phyloP scores from a whole-genome alignment of 2,888 invertebrate species.

The Exephanes ischioxanthus region DNA sequence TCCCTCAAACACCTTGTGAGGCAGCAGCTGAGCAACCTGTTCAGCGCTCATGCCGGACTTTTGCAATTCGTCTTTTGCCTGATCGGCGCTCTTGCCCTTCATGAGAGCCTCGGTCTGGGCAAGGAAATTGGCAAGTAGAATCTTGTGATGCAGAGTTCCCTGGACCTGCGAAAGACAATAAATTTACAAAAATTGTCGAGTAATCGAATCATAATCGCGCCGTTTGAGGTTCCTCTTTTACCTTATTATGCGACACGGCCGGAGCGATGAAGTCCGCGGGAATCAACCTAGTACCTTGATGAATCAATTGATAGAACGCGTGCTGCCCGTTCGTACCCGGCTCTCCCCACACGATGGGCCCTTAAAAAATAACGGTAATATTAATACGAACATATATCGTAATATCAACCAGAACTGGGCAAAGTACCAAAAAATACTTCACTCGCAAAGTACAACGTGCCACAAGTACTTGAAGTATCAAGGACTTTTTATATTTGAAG shows the following conservation, averaged over 20 bases:
- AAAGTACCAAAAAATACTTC: too few relatives aligned
- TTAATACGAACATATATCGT: background rate
- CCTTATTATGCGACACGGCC: constrained; percentile 93
- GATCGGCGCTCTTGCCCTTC: constrained; percentile 89
- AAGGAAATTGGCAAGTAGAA: constrained; percentile 97
- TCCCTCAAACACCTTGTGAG: constrained; percentile 98
- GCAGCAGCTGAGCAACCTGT: constrained; percentile 92
- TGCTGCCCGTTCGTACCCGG: constrained; percentile 99
- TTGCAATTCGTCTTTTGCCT: constrained; percentile 93
- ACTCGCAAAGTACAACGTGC: too few relatives aligned
- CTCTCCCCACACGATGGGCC: constrained; percentile 93
- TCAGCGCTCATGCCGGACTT: constrained; percentile 91
- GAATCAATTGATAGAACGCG: constrained; percentile 99
- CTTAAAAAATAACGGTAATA: constrained; percentile 68
- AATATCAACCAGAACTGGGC: background rate
- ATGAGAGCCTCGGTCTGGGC: constrained; percentile 99
- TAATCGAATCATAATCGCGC: background rate
- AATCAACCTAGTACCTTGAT: constrained; percentile 96
- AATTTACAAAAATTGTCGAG: constrained; percentile 28
- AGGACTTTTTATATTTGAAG: too few relatives aligned
- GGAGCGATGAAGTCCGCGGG: constrained; percentile 99
- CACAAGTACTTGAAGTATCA: too few relatives aligned
- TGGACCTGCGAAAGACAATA: constrained; percentile 82
- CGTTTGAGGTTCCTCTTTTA: constrained; percentile 58
- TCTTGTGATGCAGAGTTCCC: constrained; percentile 95